Evolutionary conservation across 2,888 invertebrate species (phyloP), one percentile per base, ranked within the genome.

Genomic region (Diplolepis rosae): DNA sequence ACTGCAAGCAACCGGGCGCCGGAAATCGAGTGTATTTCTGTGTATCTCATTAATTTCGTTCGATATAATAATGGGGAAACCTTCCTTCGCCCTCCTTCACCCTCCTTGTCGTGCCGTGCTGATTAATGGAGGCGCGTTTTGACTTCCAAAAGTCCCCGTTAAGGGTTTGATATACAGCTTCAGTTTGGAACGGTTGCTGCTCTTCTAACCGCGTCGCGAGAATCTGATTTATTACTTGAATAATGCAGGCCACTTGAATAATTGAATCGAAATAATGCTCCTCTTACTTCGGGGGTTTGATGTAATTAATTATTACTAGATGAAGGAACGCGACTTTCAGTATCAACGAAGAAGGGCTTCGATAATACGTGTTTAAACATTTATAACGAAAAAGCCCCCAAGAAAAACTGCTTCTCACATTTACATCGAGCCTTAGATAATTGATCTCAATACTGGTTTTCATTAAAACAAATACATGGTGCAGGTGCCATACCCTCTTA

Each of bases 21-120:
- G 83, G 85, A 85, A 86, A 85, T 85, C 86, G 84, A 88, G 88
- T 88, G 88, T 87, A 83, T 88, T 88, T 87, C 88, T 84, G 82
- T 88, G 88, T 88, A 88, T 87, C 88, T 88, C 88, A 88, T 88
- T 88, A 88, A 88, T 88, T 87, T 87, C 85, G 86, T 87, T 87
- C 85, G 82, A 87, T 88, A 87, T 88, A 87, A 88, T 88, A 87
- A 84, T 83, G 79, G 80, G 75, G 70, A 76, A 70, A 70, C 74
- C 71, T 70, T 71, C 66, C 18, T 13, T 54, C 56, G 66, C 65
- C 68, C 68, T 69, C 68, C 52, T 13, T 54, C 56, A 70, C 65
- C 68, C 68, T 69, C 68, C 52, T 24, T 39, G 27, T 28, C 75
- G 70, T 68, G 72, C 73, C 73, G 70, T 77, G 74, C 84, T 88